Evolutionary conservation across 2,888 invertebrate species (phyloP).

Genomic region (Siphlonurus alternatus): DNA sequence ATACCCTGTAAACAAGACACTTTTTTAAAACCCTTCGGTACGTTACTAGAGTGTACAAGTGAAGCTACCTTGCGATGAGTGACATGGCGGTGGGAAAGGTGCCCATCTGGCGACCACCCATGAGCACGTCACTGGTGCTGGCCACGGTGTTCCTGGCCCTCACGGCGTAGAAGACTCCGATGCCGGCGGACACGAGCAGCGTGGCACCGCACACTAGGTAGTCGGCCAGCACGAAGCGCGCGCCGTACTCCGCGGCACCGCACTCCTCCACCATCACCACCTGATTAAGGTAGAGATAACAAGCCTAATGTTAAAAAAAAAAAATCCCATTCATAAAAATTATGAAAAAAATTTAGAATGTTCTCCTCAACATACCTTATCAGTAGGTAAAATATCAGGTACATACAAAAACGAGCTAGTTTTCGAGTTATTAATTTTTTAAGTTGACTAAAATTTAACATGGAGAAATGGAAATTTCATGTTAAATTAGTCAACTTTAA

Average conservation of each 20-base stretch:
- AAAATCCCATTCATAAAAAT: no score
- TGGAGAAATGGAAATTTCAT: no score
- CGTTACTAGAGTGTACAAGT: neutral
- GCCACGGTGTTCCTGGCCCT: slow-evolving; percentile 36
- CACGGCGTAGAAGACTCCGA: slow-evolving; percentile 68
- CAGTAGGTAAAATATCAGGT: no score
- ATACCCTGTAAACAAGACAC: neutral
- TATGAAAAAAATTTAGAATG: no score
- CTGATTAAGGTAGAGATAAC: no score
- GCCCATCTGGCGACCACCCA: slow-evolving; percentile 67
- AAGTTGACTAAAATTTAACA: no score
- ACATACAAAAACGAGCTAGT: no score
- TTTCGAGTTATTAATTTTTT: no score
- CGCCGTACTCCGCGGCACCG: neutral
- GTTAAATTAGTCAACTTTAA: no score
- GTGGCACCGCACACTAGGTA: slow-evolving; percentile 62
- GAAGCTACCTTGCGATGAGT: slow-evolving; percentile 55
- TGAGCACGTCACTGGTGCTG: slow-evolving; percentile 47
- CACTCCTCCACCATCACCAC: no score
- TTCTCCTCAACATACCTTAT: no score
- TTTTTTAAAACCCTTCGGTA: neutral
- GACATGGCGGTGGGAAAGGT: slow-evolving; percentile 71
- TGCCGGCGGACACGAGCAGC: slow-evolving; percentile 54
- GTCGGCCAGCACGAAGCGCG: slow-evolving; percentile 27
- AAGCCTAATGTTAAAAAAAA: no score